These are phyloP conservation scores for Urocolius indicus DNA, from an alignment of 2,113 vertebrate genomes.

Conservation along the genomic window DNA sequence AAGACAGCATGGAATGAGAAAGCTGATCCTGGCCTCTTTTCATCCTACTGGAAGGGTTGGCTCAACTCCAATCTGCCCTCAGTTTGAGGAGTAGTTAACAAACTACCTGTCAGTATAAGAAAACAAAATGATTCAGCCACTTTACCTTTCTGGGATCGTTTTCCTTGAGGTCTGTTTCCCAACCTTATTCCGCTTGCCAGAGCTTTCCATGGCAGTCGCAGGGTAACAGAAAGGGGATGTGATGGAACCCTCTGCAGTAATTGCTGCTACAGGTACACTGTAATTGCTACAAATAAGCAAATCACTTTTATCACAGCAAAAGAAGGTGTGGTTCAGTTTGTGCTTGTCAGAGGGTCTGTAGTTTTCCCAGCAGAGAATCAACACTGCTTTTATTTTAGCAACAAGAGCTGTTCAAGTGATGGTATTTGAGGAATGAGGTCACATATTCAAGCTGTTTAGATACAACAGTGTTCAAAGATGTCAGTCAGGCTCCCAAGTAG, in stretches of 20 bases:
- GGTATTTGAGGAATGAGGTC: conserved; percentile 79
- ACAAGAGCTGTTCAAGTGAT: conserved; percentile 50
- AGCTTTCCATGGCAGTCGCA: neutral
- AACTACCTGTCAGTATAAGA: neutral
- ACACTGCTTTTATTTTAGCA: conserved; percentile 65
- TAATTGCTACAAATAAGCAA: neutral
- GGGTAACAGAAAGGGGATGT: neutral
- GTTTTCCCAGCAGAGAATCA: conserved; percentile 41
- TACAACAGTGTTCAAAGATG: conserved; percentile 57
- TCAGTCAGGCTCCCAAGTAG: conserved; percentile 56
- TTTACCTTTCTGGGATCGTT: neutral
- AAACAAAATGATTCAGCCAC: neutral
- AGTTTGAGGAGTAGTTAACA: neutral
- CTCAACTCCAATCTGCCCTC: neutral
- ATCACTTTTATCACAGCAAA: neutral
- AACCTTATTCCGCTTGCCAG: neutral
- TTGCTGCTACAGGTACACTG: neutral
- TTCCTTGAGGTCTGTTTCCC: neutral
- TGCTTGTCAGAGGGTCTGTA: neutral
- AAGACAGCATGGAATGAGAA: neutral
- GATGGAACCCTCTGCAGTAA: neutral
- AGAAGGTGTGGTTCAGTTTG: conserved; percentile 22
- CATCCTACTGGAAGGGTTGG: neutral
- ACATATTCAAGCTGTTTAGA: conserved; percentile 63
- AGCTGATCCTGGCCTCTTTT: neutral